Conservation (phyloP, 2,888 invertebrate genomes). For the Eristalinus aeneus region DNA sequence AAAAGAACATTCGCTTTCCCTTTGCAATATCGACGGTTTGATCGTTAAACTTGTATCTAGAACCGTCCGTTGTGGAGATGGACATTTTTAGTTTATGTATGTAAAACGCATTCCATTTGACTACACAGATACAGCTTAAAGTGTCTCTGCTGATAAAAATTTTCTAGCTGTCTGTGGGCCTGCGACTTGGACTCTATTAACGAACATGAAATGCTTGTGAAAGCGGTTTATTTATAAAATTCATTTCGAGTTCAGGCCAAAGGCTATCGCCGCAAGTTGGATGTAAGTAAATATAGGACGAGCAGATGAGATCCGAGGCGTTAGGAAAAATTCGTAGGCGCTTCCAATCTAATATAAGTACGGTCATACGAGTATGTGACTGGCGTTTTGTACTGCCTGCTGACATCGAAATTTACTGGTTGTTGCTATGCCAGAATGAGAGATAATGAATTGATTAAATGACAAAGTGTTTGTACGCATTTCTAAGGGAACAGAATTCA, state of each 20-base stretch:
- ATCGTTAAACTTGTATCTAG: not conserved
- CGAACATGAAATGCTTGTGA: slow-evolving; percentile 22
- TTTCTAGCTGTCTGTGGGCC: slow-evolving; percentile 15
- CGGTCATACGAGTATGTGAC: not conserved
- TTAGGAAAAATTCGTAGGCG: not conserved
- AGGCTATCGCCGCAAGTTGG: slow-evolving; percentile 26
- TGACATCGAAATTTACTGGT: not conserved
- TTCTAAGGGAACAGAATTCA: not conserved
- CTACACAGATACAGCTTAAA: not conserved
- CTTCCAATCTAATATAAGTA: not conserved
- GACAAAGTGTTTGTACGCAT: not conserved
- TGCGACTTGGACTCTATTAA: slow-evolving; percentile 5
- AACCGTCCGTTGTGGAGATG: too few species aligned
- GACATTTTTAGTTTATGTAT: not conserved
- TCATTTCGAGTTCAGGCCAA: slow-evolving; percentile 33
- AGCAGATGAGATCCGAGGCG: not conserved
- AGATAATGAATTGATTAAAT: slow-evolving; percentile 24
- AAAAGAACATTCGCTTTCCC: not conserved
- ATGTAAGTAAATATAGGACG: not conserved
- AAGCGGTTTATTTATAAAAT: slow-evolving; percentile 46
- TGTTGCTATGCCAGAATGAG: slow-evolving; percentile 20
- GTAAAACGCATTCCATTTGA: not conserved
- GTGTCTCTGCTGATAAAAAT: slow-evolving; percentile 22
- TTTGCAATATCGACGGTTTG: not conserved
- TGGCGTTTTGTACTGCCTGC: not conserved